These are phyloP conservation scores for Actinopyga echinites DNA, from an alignment of 53 echinoderm and acorn worm species.

Conservation along the genomic window DNA sequence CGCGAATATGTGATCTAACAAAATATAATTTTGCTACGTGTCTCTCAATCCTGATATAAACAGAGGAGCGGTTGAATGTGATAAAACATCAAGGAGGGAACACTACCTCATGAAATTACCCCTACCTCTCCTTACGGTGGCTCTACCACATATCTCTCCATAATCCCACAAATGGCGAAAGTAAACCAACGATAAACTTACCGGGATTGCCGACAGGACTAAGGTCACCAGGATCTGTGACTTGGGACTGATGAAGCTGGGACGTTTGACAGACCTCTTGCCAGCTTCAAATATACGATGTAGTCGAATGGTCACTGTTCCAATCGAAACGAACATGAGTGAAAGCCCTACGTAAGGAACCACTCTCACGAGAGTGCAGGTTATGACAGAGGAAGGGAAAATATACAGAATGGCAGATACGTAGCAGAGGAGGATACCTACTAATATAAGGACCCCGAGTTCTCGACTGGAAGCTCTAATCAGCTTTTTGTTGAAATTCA, in stretches of 20 bases:
- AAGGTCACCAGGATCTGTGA: slow-evolving; percentile 74
- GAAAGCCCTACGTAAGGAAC: slow-evolving; percentile 68
- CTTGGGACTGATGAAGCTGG: slow-evolving; percentile 78
- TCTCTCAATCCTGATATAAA: too few relatives aligned
- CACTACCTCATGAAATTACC: too few relatives aligned
- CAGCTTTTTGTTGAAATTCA: slow-evolving; percentile 70
- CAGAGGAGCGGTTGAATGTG: too few relatives aligned
- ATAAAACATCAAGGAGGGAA: too few relatives aligned
- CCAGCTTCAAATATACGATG: slow-evolving; percentile 85
- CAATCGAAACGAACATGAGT: slow-evolving; percentile 85
- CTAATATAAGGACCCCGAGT: slow-evolving; percentile 80
- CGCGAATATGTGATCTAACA: too few relatives aligned
- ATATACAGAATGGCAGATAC: slow-evolving; percentile 55
- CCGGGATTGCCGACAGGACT: slow-evolving; percentile 60
- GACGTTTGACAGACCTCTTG: slow-evolving; percentile 74
- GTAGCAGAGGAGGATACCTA: slow-evolving; percentile 71
- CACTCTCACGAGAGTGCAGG: slow-evolving; percentile 61
- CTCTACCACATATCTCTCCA: too few relatives aligned
- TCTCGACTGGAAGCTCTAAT: slow-evolving; percentile 91
- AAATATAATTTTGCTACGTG: too few relatives aligned
- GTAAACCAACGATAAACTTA: too few relatives aligned
- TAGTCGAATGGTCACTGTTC: slow-evolving; percentile 81
- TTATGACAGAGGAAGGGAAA: slow-evolving; percentile 35
- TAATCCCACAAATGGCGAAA: too few relatives aligned
- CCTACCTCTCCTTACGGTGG: too few relatives aligned